These are phyloP conservation scores for Spodoptera littoralis DNA, from an alignment of 2,888 invertebrate species.

Conservation along the genomic window DNA sequence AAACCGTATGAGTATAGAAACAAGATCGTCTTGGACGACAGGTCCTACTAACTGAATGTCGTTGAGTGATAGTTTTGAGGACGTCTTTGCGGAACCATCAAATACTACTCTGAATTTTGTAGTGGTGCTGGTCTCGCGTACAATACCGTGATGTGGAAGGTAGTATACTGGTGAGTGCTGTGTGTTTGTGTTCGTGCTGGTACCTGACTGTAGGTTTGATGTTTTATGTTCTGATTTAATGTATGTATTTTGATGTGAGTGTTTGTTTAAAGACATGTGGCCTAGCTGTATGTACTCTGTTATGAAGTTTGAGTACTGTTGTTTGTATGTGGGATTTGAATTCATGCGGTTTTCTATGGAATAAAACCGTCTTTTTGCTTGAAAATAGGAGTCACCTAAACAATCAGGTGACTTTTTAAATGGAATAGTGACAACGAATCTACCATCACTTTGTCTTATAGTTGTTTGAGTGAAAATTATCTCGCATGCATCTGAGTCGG, in stretches of 20 bases:
- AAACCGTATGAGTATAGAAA: constrained; percentile 2
- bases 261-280: constrained; percentile 3
- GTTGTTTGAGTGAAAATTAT: constrained; percentile 1
- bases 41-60: not conserved
- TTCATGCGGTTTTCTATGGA: constrained; percentile 5
- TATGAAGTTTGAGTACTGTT: constrained; percentile 3
- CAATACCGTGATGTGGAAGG: constrained; percentile 3
- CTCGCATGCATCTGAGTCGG: not conserved
- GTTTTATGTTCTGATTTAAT: too few species aligned
- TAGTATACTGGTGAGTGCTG: not conserved
- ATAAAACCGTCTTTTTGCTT: constrained; percentile 9
- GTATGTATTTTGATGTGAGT: not conserved
- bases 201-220: too few species aligned
- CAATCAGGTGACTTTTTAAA: constrained; percentile 1
- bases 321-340: not conserved
- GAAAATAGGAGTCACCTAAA: constrained; percentile 3
- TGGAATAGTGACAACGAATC: constrained; percentile 6
- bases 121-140: constrained; percentile 1
- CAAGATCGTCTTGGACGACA: constrained; percentile 3
- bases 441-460: not conserved
- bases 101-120: not conserved
- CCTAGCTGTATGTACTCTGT: constrained; percentile 1
- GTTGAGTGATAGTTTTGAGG: not conserved
- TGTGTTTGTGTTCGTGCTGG: too few species aligned
- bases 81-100: not conserved